Percentiles rank a stretch among this genome's conserved stretches.
Conservation (phyloP, 2,797 vertebrate species). For the Girardinus metallicus region DNA sequence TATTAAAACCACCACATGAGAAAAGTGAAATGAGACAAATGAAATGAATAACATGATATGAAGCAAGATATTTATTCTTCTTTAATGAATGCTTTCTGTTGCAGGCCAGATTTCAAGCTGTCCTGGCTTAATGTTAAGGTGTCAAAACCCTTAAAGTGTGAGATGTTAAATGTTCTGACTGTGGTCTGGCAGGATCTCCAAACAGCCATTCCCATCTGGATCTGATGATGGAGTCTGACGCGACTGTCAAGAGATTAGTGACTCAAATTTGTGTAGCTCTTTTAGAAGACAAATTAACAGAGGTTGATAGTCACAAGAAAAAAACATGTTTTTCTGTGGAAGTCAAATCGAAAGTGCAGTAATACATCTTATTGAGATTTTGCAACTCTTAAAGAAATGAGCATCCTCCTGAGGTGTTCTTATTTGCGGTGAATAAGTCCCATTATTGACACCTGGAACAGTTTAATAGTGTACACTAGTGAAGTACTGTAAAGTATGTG, state of each 20-base stretch:
- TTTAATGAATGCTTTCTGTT: neutral
- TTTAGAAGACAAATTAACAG: neutral
- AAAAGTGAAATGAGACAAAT: neutral
- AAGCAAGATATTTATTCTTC: neutral
- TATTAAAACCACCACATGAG: neutral
- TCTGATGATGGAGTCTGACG: conserved; percentile 3
- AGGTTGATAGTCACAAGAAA: conserved; percentile 4
- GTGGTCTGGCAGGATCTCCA: neutral
- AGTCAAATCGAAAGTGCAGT: neutral
- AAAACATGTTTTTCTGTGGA: neutral
- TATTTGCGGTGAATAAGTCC: neutral
- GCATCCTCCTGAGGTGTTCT: neutral
- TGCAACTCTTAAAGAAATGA: neutral
- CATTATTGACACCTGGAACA: neutral
- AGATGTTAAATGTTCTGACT: neutral
- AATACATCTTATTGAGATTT: neutral
- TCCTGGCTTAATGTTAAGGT: neutral
- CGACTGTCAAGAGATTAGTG: conserved; percentile 12
- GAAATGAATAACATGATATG: neutral
- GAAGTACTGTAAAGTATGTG: neutral
- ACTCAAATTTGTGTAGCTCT: neutral
- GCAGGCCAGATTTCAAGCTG: neutral
- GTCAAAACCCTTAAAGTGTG: neutral
- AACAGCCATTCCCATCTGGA: neutral
- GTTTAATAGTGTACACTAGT: neutral